Evolutionary conservation across 2,888 invertebrate species (phyloP).

Genomic region (Stegana nigrithorax): DNA sequence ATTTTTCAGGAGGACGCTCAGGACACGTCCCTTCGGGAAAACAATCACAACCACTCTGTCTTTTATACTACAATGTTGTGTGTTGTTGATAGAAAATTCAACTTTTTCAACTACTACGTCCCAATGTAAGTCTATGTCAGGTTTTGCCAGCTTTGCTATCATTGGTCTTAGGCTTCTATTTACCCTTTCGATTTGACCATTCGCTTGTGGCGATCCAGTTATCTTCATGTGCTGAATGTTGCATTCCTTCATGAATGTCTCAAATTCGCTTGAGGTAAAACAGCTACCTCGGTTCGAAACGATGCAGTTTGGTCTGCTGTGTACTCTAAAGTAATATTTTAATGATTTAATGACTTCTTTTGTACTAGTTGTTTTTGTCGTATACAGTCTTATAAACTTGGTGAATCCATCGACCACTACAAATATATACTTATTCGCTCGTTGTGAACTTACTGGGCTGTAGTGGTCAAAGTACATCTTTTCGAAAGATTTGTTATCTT

Average conservation of each 20-base stretch:
- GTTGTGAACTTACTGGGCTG: background rate
- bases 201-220: background rate
- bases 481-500: conserved; percentile 6
- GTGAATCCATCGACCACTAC: background rate
- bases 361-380: background rate
- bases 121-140: background rate
- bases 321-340: background rate
- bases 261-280: background rate
- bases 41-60: no score
- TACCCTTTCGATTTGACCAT: background rate
- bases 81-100: background rate
- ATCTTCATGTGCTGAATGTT: background rate
- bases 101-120: background rate
- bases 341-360: background rate
- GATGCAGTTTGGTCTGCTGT: background rate
- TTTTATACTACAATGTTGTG: no score
- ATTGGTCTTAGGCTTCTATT: background rate
- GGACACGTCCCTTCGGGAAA: no score
- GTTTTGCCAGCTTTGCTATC: background rate
- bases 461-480: conserved; percentile 12
- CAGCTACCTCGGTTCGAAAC: background rate
- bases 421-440: background rate
- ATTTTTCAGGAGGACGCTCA: no score
- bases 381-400: background rate
- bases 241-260: background rate